phyloP scores from a whole-genome alignment of 2,888 invertebrate species.

The Psococerastis gibbosa region DNA sequence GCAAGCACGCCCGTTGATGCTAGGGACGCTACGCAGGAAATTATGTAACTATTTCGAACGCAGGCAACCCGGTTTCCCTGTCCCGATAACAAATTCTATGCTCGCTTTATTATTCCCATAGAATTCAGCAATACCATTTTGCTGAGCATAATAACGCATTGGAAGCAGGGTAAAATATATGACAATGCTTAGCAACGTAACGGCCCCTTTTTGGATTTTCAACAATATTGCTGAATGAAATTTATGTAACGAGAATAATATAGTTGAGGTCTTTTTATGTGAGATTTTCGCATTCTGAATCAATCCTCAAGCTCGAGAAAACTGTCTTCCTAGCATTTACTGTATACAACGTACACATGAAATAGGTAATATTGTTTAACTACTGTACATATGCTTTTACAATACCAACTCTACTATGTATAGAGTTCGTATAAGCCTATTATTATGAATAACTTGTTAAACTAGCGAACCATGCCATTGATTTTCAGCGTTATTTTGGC shows the following conservation, averaged over 20 bases:
- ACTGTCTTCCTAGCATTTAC: no score
- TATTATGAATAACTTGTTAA: no score
- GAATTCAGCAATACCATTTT: constrained; percentile 2
- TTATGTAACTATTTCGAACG: constrained; percentile 7
- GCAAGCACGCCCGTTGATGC: constrained; percentile 5
- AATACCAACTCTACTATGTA: no score
- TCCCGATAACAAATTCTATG: constrained; percentile 10
- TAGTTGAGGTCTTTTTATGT: constrained; percentile 8
- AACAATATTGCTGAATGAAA: neutral
- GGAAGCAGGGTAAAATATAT: neutral
- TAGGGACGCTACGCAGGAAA: constrained; percentile 6
- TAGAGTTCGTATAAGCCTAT: no score
- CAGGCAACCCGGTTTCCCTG: neutral
- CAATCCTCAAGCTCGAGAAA: no score
- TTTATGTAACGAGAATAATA: constrained; percentile 10
- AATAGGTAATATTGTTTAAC: no score
- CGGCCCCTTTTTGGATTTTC: neutral
- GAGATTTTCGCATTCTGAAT: neutral
- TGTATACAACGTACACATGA: no score
- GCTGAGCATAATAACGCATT: neutral
- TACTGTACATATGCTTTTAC: no score
- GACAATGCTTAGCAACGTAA: constrained; percentile 6
- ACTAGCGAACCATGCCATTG: no score
- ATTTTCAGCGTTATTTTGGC: no score
- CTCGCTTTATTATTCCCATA: constrained; percentile 4